A percentile compares a stretch with the other conserved stretches of the same genome.
phyloP scores from a whole-genome alignment of 2,888 invertebrate genomes.

The Frankliniella fusca region DNA sequence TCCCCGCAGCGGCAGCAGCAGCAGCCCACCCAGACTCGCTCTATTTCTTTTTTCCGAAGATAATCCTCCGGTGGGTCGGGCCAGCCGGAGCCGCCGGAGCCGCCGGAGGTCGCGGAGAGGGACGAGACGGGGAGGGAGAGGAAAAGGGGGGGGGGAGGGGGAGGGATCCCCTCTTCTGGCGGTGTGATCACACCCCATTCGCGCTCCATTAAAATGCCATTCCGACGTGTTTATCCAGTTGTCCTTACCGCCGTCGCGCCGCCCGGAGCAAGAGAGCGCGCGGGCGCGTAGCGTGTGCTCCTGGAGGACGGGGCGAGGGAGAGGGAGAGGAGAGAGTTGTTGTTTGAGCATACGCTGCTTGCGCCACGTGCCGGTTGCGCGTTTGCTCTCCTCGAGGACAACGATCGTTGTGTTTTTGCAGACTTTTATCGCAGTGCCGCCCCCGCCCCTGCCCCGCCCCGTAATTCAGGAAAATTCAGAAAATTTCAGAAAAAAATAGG shows the following conservation, averaged over 20 bases:
- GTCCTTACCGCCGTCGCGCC: not conserved
- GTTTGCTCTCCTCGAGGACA: no score
- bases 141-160: not conserved
- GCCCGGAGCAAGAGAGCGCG: not conserved
- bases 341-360: not conserved
- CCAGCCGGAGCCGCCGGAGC: no score
- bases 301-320: not conserved
- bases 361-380: no score
- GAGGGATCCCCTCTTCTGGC: not conserved
- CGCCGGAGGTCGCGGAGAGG: no score
- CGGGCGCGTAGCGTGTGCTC: not conserved
- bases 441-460: no score
- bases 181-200: not conserved
- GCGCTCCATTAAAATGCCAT: conserved; percentile 20
- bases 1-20: not conserved
- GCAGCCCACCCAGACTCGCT: not conserved
- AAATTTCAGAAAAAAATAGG: no score
- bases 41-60: not conserved
- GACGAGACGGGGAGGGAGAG: not conserved
- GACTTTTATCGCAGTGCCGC: no score
- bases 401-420: no score
- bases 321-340: not conserved
- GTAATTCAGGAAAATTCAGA: no score
- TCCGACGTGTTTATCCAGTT: conserved; percentile 15
- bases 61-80: not conserved